Percentiles rank a stretch among this genome's conserved stretches.
Conservation (phyloP, 2,888 invertebrate genomes). For the Agrilus biguttatus region DNA sequence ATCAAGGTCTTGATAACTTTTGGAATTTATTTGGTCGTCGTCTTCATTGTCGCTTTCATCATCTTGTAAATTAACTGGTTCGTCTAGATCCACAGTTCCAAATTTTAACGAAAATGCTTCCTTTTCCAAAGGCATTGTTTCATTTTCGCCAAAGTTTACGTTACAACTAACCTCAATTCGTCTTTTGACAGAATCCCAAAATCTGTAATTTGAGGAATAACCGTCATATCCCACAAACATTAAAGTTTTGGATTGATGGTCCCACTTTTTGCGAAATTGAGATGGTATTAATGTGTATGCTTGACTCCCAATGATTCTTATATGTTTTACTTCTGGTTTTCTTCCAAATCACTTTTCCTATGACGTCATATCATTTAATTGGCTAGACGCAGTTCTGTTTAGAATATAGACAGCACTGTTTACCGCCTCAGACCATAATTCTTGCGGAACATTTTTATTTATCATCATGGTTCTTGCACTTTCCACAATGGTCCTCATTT, state of each 20-base stretch:
- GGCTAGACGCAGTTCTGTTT: conserved; percentile 13
- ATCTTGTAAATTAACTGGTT: too few relatives aligned
- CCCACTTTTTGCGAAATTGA: too few relatives aligned
- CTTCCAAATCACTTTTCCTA: conserved; percentile 10
- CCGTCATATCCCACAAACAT: too few relatives aligned
- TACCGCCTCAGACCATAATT: conserved; percentile 24
- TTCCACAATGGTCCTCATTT: conserved; percentile 20
- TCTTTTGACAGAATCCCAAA: conserved; percentile 9
- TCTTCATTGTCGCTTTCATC: too few relatives aligned
- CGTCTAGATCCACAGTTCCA: too few relatives aligned
- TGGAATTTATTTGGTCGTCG: too few relatives aligned
- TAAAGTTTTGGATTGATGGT: too few relatives aligned
- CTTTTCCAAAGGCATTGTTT: neutral
- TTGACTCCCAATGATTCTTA: too few relatives aligned
- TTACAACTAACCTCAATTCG: conserved; percentile 12
- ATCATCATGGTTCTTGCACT: conserved; percentile 19
- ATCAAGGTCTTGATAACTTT: too few relatives aligned
- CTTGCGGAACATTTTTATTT: conserved; percentile 13
- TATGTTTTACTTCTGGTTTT: too few relatives aligned
- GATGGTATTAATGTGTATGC: too few relatives aligned
- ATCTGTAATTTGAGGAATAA: conserved; percentile 7
- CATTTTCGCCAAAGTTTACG: conserved; percentile 11
- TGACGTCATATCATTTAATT: conserved; percentile 7
- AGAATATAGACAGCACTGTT: conserved; percentile 18
- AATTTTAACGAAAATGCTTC: too few relatives aligned